These are phyloP conservation scores for Melanotaenia maccullochi DNA, from an alignment of 2,797 vertebrate species.

Conservation along the genomic window DNA sequence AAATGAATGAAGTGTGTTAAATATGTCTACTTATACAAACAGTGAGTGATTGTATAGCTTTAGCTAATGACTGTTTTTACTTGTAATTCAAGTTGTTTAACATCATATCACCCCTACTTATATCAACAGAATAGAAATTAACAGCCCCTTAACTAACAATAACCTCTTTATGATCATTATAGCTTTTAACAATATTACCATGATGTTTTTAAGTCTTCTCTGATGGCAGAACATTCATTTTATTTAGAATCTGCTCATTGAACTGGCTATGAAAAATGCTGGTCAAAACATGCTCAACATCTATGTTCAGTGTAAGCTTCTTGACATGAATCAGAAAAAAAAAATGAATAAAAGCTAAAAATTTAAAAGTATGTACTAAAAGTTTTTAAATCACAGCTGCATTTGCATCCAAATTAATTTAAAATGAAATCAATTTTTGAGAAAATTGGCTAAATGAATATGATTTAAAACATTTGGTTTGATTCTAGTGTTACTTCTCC, in stretches of 20 bases:
- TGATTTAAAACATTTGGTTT: neutral
- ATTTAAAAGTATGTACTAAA: neutral
- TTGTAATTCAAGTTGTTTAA: neutral
- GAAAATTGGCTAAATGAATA: neutral
- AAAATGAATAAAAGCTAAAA: neutral
- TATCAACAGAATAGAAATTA: neutral
- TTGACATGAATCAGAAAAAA: neutral
- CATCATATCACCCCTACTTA: neutral
- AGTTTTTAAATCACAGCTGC: neutral
- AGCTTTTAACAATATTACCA: neutral
- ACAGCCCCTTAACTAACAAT: neutral
- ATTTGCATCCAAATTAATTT: neutral
- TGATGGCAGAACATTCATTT: neutral
- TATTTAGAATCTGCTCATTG: neutral
- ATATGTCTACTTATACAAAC: slow-evolving; percentile 1
- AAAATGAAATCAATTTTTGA: neutral
- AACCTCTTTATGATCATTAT: slow-evolving; percentile 1
- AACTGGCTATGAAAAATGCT: neutral
- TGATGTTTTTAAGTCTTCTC: neutral
- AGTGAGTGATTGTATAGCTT: neutral
- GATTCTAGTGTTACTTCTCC: neutral
- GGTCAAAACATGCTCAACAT: neutral
- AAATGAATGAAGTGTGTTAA: slow-evolving; percentile 18
- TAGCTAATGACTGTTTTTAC: neutral
- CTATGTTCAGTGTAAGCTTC: too few species aligned